Base-by-base conservation (phyloP, 2,888 invertebrate genomes). In the Apomyelois bistriatella region DNA sequence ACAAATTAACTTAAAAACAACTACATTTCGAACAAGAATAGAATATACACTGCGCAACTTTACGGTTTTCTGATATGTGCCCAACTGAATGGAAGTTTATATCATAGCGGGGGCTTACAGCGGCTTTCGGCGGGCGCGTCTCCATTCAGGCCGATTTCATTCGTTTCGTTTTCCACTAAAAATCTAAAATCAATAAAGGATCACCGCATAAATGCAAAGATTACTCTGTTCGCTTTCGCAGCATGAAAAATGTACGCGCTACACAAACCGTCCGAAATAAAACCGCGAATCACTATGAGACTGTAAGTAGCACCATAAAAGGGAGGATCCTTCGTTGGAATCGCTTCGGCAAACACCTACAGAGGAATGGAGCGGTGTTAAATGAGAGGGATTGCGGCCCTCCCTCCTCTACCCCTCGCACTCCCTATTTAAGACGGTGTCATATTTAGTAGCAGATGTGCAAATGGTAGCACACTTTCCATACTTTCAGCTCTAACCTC, bases 111-210 rank as follows among this genome's bases (percentile, higher is more conserved):
- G 67, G 73, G 89, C 89, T 90, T 88, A 89, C 85, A 74, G 52
- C 79, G 84, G 89, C 85, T 88, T 88, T 89, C 74, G 76, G 70
- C 78, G 77, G 66, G 73, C 86, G 79, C 85, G 82, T 87, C 86
- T 87, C 88, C 85, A 89, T 90, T 90, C 88, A 89, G 74, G 69
- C 78, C 69, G 61, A 78, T 80, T 88, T 86, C 87, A 90, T 89
- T 89, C 89, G 87, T 85, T 85, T 79, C 86, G 84, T 68, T 87
- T 85, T 82, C 82, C 81, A 82, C 87, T 88, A 89, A 89, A 89
- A 90, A 90, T 89, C 89, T 89, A 89, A 90, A 90, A 90, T 90
- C 89, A 89, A 89, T 89, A 89, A 88, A 87, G 89, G 89, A 89
- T 90, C 88, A 87, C 76, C 72, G 84, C 72, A 85, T 89, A 89